Evolutionary conservation across 2,113 vertebrate species (phyloP), one percentile per base, ranked within the genome.

Genomic region (Lagenorhynchus albirostris): DNA sequence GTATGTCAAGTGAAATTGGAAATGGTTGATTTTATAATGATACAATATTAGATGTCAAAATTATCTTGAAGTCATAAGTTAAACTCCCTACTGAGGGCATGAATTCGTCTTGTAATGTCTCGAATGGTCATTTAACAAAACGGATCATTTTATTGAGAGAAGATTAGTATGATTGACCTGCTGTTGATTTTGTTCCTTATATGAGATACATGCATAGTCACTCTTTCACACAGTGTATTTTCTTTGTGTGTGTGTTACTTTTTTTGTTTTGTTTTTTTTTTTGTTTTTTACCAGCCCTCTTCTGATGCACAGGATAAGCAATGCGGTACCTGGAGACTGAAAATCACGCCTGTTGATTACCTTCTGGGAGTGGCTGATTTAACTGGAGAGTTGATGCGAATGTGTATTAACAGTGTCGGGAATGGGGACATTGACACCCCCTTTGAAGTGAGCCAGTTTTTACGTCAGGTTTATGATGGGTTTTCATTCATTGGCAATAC

Each of bases 401-500:
- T 99, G 99, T 99, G 99, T 93, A 99, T 99, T 95, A 99, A 99
- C 98, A 99, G 99, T 0, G 99, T 99, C 74, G 99, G 99, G 3
- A 99, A 99, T 0, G 99, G 99, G 12, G 99, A 99, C 98, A 99
- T 99, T 8, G 99, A 99, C 98, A 99, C 99, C 0, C 99, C 99
- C 36, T 99, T 99, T 95, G 99, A 99, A 98, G 99, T 99, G 97
- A 99, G 99, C 98, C 99, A 99, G 98, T 99, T 99, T 98, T 97
- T 99, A 82, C 99, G 99, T 1, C 99, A 99, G 97, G 99, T 99
- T 97, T 99, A 99, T 0, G 99, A 99, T 91, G 99, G 99, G 0
- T 99, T 99, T 98, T 99, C 99, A 67, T 99, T 99, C 98, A 99
- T 99, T 83, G 99, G 99, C 63, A 99, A 99, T 98, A 99, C 99